Evolutionary conservation across 2,888 invertebrate genomes (phyloP).

Genomic region (Coelinius sp.): DNA sequence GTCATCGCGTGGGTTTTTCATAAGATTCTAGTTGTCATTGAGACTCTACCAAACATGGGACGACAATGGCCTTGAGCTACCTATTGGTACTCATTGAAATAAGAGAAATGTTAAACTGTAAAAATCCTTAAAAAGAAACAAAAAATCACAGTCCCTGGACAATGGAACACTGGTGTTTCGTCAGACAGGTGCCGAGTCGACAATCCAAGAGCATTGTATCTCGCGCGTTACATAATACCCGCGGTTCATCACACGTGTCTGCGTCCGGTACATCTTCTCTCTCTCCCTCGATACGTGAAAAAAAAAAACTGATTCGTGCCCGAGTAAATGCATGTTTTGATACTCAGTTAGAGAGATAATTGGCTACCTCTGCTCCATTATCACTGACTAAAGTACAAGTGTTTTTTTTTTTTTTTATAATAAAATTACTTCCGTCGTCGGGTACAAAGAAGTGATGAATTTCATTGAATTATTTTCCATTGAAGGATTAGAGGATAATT

Average conservation of each 20-base stretch:
- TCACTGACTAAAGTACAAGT: background rate
- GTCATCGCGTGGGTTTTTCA: background rate
- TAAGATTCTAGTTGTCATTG: background rate
- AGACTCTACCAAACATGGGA: background rate
- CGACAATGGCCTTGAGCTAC: background rate
- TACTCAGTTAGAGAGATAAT: background rate
- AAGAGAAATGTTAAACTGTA: background rate
- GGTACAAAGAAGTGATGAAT: background rate
- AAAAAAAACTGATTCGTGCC: slow-evolving; percentile 2
- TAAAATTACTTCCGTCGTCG: background rate
- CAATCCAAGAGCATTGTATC: background rate
- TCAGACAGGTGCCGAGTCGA: background rate
- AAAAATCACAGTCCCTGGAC: too few relatives aligned
- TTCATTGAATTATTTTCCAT: too few relatives aligned
- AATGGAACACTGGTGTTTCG: background rate
- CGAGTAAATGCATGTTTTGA: background rate
- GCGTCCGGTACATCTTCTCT: slow-evolving; percentile 7
- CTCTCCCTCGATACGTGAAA: background rate
- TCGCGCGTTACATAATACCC: background rate
- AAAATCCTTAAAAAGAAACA: too few relatives aligned
- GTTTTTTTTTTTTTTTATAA: background rate
- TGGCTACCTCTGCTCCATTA: background rate
- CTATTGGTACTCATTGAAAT: background rate
- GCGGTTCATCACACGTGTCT: slow-evolving; percentile 13
- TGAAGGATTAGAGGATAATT: too few relatives aligned